Percentiles rank a stretch among this genome's conserved stretches.
Evolutionary conservation across 2,797 vertebrate genomes (phyloP).

Genomic region (Mormyrops boulengeri): DNA sequence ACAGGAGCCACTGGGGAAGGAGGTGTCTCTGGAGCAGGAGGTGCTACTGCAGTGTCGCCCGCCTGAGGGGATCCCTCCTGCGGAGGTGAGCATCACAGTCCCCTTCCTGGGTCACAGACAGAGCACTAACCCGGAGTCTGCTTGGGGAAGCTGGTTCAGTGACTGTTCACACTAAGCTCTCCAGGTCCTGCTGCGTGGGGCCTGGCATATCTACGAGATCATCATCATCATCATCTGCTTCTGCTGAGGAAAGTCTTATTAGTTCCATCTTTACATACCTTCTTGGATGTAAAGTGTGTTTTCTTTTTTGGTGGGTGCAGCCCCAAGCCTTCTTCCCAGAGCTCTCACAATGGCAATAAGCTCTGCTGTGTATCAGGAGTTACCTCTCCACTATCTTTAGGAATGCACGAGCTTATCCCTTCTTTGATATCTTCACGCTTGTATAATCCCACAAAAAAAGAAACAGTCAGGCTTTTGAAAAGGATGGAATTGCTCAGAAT

Average conservation of each 20-base stretch:
- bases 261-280: neutral
- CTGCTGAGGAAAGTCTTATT: neutral
- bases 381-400: neutral
- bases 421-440: conserved; percentile 22
- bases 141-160: neutral
- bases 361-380: neutral
- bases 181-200: neutral
- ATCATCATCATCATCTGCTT: neutral
- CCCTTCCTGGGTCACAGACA: neutral
- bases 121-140: neutral
- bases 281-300: neutral
- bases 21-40: conserved; percentile 92
- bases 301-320: neutral
- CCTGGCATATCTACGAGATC: neutral
- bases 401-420: conserved; percentile 7
- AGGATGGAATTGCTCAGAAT: neutral
- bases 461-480: neutral
- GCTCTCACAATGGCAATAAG: neutral
- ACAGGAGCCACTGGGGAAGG: conserved; percentile 95
- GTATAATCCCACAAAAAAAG: neutral
- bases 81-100: conserved; percentile 70
- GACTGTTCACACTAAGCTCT: neutral
- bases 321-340: neutral
- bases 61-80: conserved; percentile 91
- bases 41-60: conserved; percentile 96